Base-by-base conservation (phyloP, 2,797 vertebrate species). In the Typhlichthys eigenmanni region DNA sequence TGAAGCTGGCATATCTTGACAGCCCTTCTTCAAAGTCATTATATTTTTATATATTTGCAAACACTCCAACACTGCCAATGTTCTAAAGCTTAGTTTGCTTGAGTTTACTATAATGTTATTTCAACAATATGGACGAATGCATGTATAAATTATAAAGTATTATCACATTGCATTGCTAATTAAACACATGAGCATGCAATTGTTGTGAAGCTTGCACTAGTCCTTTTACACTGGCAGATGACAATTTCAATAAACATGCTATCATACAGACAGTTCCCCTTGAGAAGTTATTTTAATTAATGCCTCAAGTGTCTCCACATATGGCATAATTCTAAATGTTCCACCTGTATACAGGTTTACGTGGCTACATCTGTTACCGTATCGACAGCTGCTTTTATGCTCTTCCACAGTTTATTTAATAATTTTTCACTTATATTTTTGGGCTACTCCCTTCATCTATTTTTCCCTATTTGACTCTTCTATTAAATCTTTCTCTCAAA, bases 101-200 rank as follows among this genome's bases (percentile, higher is more conserved):
- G 24, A 29, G 24, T 29, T 29, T 29, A 29, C 24, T 29, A 4
- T 4, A 0, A 29, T 29, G 24, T 29, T 29, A 29, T 29, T 29
- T 29, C 24, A 83, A 85, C 80, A 76, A 77, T 74, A 76, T 78
- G 76, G 80, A 86, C 76, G 69, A 76, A 73, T 67, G 69, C 74
- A 78, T 68, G 77, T 86, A 69, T 60, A 75, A 63, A 17, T 50
- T 8, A 6, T n/a, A 50, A 14, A 2, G 14, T 8, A 53, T 72
- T 67, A 55, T 80, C 79, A 81, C 53, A 55, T 68, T 65, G 63
- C 57, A 67, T 67, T 53, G 43, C 58, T 75, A 78, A 87, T 74
- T 69, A 79, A 81, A 76, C 63, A 67, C 48, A 47, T 29, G 47
- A 32, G 46, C 11, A 4, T 45, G 38, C 50, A 46, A 8, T 16